These are phyloP conservation scores for Silurus lanzhouensis DNA, from an alignment of 2,797 vertebrate species.

Conservation along the genomic window DNA sequence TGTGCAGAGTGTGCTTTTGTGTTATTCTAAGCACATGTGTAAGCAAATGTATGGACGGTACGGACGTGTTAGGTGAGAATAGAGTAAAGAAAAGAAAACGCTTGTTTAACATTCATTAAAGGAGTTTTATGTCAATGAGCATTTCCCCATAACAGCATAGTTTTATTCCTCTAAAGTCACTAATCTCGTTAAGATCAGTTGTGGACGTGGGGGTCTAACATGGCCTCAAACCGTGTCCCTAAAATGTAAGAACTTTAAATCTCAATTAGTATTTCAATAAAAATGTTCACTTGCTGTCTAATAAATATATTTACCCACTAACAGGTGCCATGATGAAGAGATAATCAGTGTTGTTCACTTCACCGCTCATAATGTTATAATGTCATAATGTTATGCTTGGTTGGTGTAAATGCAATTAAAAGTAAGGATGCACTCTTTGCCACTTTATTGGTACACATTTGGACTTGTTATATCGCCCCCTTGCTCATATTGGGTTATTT, in stretches of 20 bases:
- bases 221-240: not conserved
- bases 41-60: not conserved
- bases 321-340: no score
- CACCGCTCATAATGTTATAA: no score
- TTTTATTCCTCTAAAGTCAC: not conserved
- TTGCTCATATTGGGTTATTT: no score
- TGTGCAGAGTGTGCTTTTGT: constrained; percentile 33
- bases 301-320: no score
- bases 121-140: not conserved
- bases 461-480: not conserved
- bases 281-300: no score
- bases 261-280: no score
- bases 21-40: constrained; percentile 48
- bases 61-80: not conserved
- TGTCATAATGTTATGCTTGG: no score
- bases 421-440: not conserved
- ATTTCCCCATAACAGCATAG: not conserved
- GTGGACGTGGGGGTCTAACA: not conserved
- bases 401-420: not conserved
- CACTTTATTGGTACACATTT: not conserved
- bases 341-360: no score
- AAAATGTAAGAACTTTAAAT: no score
- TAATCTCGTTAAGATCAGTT: not conserved
- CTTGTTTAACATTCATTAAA: not conserved
- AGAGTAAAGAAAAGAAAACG: not conserved